These are phyloP conservation scores for Pterostichus madidus DNA, from an alignment of 2,888 invertebrate species.

Conservation along the genomic window DNA sequence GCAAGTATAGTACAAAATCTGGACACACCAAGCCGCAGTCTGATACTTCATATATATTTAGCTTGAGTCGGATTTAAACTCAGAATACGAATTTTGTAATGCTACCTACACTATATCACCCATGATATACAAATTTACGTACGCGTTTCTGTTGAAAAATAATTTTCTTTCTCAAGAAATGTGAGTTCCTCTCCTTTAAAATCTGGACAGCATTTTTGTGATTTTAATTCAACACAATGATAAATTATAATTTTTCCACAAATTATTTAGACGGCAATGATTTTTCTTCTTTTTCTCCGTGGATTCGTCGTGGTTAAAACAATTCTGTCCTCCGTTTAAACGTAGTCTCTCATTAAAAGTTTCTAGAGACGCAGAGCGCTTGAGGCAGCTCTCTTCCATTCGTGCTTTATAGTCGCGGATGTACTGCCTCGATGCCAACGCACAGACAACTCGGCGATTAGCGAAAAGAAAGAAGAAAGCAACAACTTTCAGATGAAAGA, in stretches of 20 bases:
- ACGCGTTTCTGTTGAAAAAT: too few species aligned
- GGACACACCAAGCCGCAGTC: too few species aligned
- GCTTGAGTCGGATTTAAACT: too few species aligned
- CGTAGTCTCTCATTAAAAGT: constrained; percentile 54
- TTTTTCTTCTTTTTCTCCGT: constrained; percentile 35
- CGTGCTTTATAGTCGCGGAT: background rate
- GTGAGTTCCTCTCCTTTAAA: too few species aligned
- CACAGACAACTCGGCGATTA: constrained; percentile 29
- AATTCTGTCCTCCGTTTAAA: constrained; percentile 42
- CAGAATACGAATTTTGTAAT: too few species aligned
- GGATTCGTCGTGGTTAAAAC: constrained; percentile 29
- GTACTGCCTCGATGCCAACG: background rate
- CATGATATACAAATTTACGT: too few species aligned
- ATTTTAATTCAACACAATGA: constrained; percentile 42
- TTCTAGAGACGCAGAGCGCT: constrained; percentile 21
- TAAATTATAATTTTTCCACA: constrained; percentile 47
- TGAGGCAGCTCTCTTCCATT: background rate
- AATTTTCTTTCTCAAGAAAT: too few species aligned
- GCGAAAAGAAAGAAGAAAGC: constrained; percentile 31
- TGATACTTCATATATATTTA: too few species aligned
- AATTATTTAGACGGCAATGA: constrained; percentile 42
- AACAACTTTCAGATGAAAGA: constrained; percentile 29
- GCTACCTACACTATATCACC: too few species aligned
- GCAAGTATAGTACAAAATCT: too few species aligned
- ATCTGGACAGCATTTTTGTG: background rate